Conservation (phyloP, 2,797 vertebrate species). For the Epinephelus coioides region DNA sequence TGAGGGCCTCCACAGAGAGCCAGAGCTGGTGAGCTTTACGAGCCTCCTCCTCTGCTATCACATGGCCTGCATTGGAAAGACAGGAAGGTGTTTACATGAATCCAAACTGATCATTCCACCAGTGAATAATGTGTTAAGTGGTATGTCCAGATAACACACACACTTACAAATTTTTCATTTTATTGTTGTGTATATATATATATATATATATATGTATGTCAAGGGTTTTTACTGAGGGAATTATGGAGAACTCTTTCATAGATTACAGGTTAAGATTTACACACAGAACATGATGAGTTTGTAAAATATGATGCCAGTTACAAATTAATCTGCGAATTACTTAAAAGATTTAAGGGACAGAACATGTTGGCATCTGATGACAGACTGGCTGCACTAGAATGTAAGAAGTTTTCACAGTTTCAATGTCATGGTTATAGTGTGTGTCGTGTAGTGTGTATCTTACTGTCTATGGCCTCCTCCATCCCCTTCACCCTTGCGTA, state of each 20-base stretch:
- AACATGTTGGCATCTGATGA: neutral
- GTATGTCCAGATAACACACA: too few relatives aligned
- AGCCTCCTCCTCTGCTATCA: constrained; percentile 92
- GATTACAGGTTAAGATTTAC: too few relatives aligned
- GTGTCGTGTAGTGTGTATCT: constrained; percentile 18
- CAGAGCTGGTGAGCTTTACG: constrained; percentile 95
- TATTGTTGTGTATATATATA: too few relatives aligned
- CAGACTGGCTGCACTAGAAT: neutral
- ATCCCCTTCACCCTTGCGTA: constrained; percentile 94
- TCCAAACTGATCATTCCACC: too few relatives aligned
- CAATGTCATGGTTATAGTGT: neutral
- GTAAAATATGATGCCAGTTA: too few relatives aligned
- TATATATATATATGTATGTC: too few relatives aligned
- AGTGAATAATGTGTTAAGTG: neutral
- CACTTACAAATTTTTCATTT: too few relatives aligned
- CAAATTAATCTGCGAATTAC: too few relatives aligned
- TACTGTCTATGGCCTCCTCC: constrained; percentile 97
- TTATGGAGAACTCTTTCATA: too few relatives aligned
- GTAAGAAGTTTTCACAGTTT: neutral
- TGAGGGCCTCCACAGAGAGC: constrained; percentile 94
- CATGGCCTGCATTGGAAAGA: constrained; percentile 87
- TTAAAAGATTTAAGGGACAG: too few relatives aligned
- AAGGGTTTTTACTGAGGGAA: too few relatives aligned
- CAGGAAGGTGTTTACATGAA: neutral
- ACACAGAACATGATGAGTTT: too few relatives aligned